Conservation (phyloP, 1,140 invertebrate genomes). For the Ridgeia piscesae region DNA sequence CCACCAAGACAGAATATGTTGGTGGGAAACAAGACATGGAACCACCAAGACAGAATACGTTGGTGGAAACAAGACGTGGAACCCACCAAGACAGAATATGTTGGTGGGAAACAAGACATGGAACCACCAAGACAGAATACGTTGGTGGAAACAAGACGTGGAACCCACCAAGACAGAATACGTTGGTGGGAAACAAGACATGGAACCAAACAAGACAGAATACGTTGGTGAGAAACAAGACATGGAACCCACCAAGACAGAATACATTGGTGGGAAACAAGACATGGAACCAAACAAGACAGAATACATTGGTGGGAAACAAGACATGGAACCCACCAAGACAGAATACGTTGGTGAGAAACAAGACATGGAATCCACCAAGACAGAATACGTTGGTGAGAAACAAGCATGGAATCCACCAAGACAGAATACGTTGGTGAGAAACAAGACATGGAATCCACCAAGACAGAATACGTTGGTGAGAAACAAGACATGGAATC, state of each 20-base stretch:
- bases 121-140: neutral
- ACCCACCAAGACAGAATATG: no score
- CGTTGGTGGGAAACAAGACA: neutral
- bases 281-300: no score
- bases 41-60: no score
- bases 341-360: conserved; percentile 97
- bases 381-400: conserved; percentile 60
- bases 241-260: neutral
- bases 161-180: neutral
- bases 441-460: conserved; percentile 61
- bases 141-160: neutral
- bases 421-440: conserved; percentile 98
- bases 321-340: conserved; percentile 69
- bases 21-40: neutral
- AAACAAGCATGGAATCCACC: conserved; percentile 62
- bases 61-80: no score
- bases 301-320: no score
- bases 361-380: conserved; percentile 65
- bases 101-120: neutral
- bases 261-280: neutral
- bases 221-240: neutral
- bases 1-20: no score
- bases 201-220: neutral
- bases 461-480: conserved; percentile 99
- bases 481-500: conserved; percentile 62